Base-by-base conservation (phyloP, 2,113 vertebrate genomes). In the Okapia johnstoni region DNA sequence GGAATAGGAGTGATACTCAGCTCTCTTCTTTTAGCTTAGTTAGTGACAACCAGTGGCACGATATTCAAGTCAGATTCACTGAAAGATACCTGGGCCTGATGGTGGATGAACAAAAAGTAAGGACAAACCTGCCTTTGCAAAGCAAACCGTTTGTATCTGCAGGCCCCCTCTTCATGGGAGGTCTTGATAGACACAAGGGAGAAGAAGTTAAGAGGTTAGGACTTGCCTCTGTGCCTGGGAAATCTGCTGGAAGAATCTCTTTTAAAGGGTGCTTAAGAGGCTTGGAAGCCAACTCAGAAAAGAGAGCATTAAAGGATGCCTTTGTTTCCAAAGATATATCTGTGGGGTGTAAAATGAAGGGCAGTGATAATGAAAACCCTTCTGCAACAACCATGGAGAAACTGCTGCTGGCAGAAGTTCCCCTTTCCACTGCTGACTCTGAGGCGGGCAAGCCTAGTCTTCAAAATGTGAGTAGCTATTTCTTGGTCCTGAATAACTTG, bases 251-350 rank as follows among this genome's bases (percentile, higher is more conserved):
- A 96, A 99, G 99, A 97, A 99, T 99, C 58, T 99, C 99, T 36
- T 99, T 99, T 95, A 99, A 99, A 99, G 99, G 99, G 85, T 99
- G 99, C 97, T 97, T 99, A 80, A 99, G 98, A 97, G 98, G 99
- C 89, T 98, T 99, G 91, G 98, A 99, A 98, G 94, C 98, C 79
- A 99, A 99, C 80, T 96, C 98, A 60, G 98, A 99, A 79, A 99
- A 98, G 77, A 99, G 98, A 89, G 99, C 99, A 0, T 98, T 99
- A 48, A 99, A 98, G 88, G 98, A 99, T 97, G 99, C 99, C 52
- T 58, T 99, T 14, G 99, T 99, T 89, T 99, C 99, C 73, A 99
- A 99, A 97, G 99, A 99, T 96, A 97, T 99, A 97, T 99, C 99
- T 58, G 99, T 99, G 92, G 99, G 99, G 15, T 99, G 99, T 98